Percentiles rank a stretch among this genome's conserved stretches.
phyloP scores from a whole-genome alignment of 2,113 vertebrate species.

The Cavia porcellus region DNA sequence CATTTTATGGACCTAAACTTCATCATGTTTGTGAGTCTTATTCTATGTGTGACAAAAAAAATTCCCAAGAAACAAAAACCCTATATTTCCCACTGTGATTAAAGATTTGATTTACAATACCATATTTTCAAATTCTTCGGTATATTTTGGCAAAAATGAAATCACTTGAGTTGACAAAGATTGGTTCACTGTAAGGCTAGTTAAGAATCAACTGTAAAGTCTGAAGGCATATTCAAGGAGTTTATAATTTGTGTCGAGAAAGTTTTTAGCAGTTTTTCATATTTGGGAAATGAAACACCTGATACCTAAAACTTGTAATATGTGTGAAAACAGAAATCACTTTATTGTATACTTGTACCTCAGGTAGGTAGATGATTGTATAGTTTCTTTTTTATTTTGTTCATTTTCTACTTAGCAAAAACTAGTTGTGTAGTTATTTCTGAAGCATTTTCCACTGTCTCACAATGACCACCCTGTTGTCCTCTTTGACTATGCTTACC shows the following conservation, averaged over 20 bases:
- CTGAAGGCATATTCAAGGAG: not conserved
- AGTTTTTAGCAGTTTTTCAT: slow-evolving; percentile 49
- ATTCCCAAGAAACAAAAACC: not conserved
- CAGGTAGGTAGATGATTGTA: not conserved
- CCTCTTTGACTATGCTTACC: slow-evolving; percentile 66
- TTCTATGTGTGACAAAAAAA: not conserved
- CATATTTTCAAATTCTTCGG: slow-evolving; percentile 24
- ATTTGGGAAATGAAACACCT: not conserved
- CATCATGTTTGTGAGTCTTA: not conserved
- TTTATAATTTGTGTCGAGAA: slow-evolving; percentile 17
- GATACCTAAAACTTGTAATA: not conserved
- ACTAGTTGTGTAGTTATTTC: not conserved
- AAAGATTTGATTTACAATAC: not conserved
- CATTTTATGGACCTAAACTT: not conserved
- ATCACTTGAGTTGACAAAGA: not conserved
- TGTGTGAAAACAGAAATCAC: slow-evolving; percentile 35
- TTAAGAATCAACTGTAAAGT: not conserved
- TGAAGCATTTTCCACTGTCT: not conserved
- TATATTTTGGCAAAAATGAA: slow-evolving; percentile 1
- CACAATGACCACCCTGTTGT: not conserved
- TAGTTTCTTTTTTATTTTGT: slow-evolving; percentile 17
- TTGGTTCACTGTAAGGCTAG: not conserved
- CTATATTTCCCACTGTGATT: not conserved
- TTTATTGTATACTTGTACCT: slow-evolving; percentile 20
- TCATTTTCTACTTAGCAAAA: slow-evolving; percentile 26